phyloP scores from a whole-genome alignment of 2,113 vertebrate species.

The Trogon melanurus region DNA sequence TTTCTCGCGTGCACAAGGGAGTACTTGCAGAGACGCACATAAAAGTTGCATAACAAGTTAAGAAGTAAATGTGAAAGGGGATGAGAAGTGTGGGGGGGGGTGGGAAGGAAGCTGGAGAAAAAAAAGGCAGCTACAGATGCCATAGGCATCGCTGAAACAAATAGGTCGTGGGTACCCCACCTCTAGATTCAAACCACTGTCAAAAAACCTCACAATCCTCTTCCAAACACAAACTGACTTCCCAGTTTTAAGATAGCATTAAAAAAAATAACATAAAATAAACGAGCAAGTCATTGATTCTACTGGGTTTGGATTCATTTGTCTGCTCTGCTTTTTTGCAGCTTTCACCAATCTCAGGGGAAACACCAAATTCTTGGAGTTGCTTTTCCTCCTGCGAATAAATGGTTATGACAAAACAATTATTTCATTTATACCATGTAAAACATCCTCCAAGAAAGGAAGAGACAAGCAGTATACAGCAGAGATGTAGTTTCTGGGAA shows the following conservation, averaged over 20 bases:
- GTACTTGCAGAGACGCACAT: neutral
- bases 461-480: neutral
- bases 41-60: neutral
- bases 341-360: neutral
- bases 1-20: neutral
- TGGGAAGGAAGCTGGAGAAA: rapidly evolving
- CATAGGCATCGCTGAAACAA: neutral
- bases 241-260: neutral
- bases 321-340: neutral
- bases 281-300: rapidly evolving
- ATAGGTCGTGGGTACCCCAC: neutral
- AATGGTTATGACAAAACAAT: neutral
- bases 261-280: neutral
- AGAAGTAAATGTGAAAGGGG: neutral
- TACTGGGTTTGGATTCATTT: neutral
- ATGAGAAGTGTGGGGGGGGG: rapidly evolving
- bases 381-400: neutral
- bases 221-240: neutral
- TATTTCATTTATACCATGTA: neutral
- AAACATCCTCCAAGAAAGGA: neutral
- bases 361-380: neutral
- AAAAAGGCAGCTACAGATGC: neutral
- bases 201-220: neutral
- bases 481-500: neutral
- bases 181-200: neutral